A percentile compares a stretch with the other conserved stretches of the same genome.
Evolutionary conservation across 2,797 vertebrate genomes (phyloP).

Genomic region (Picus viridis): DNA sequence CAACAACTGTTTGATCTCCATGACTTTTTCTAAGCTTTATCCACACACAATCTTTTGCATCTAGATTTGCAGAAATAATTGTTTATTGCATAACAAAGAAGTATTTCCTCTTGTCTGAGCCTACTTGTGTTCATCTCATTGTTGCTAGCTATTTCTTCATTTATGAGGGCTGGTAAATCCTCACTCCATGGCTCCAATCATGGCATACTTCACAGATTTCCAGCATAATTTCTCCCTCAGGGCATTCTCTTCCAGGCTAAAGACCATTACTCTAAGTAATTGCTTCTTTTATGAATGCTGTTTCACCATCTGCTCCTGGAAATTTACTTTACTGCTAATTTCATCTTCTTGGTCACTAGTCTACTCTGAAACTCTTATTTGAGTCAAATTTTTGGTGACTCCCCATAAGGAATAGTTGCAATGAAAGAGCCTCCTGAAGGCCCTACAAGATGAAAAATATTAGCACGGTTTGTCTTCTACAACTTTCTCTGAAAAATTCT

Average conservation of each 20-base stretch:
- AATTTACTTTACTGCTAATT: background rate
- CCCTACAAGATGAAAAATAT: background rate
- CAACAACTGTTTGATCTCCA: background rate
- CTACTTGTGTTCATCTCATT: background rate
- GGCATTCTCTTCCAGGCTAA: background rate
- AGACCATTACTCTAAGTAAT: constrained; percentile 7
- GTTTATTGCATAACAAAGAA: background rate
- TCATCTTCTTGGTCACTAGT: background rate
- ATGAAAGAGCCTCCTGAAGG: background rate
- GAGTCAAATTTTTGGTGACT: background rate
- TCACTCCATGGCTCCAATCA: background rate
- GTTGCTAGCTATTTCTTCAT: background rate
- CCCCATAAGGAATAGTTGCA: background rate
- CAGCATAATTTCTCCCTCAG: background rate
- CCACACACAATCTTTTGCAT: background rate
- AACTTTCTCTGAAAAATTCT: background rate
- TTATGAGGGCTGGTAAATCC: background rate
- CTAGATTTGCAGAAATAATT: background rate
- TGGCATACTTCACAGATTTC: background rate
- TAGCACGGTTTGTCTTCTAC: background rate
- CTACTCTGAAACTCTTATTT: background rate
- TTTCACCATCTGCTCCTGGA: constrained; percentile 18
- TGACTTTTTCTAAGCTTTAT: background rate
- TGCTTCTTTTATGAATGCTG: background rate
- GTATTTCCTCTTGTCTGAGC: background rate